Evolutionary conservation across 1,140 invertebrate species (phyloP), one percentile per base, ranked within the genome.

Genomic region (Frieseomelitta varia): DNA sequence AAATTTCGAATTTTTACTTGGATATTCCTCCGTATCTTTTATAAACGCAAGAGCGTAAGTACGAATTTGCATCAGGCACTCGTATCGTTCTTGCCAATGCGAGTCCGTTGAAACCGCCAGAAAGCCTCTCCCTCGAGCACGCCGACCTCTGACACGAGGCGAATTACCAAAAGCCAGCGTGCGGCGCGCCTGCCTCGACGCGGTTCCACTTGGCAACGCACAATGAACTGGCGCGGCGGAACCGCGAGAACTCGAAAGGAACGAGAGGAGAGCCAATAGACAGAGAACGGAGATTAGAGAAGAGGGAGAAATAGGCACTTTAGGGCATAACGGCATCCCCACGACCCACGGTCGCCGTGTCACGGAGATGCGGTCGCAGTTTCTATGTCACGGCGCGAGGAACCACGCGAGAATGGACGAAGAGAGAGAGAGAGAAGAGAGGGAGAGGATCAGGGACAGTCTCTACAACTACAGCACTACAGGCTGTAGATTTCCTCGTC

Each of bases 261-360:
- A 19, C 30, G 30, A 2, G 30, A 39, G 74, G 21, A 27, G 30
- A 80, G 17, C 24, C n/a, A 14, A 21, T 10, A 27, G 67, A 56
- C 0, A 27, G n/a, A 51, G n/a, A n/a, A 47, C 27, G 10, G 39
- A 34, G 58, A 58, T 39, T 61, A 61, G 74, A 34, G 51, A 39
- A 67, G 72, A 68, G 53, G 74, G 84, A 88, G 81, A 77, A 85
- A 91, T 91, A 86, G 91, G 89, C 91, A 93, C 92, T 93, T 92
- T 93, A 84, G 92, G 92, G 92, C 92, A 94, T 94, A 94, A 94
- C 93, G 93, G 93, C 90, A 92, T 85, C 86, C 87, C 72, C 86
- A 84, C 86, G 91, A 92, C 87, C 87, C 86, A 75, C 87, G 90
- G 90, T 90, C 87, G 83, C 56, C 71, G 72, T 79, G 85, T 86